A percentile compares a stretch with the other conserved stretches of the same genome.
Evolutionary conservation across 2,888 invertebrate species (phyloP).

Genomic region (Cheilosia grossa): DNA sequence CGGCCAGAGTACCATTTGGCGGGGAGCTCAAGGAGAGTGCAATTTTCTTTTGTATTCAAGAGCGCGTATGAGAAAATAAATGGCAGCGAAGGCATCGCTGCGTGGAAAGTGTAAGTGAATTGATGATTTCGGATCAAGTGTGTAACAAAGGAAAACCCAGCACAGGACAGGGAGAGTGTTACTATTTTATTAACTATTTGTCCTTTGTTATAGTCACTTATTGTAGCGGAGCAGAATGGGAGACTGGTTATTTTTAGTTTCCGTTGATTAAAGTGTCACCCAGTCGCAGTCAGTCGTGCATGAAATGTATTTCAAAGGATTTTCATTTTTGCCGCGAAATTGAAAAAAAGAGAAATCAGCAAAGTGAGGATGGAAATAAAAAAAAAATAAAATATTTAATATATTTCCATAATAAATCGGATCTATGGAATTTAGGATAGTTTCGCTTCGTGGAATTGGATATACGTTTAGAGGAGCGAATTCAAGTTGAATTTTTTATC

Average conservation of each 20-base stretch:
- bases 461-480: too few species aligned
- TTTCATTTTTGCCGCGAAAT: conserved; percentile 1
- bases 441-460: too few species aligned
- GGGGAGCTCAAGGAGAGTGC: conserved; percentile 12
- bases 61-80: conserved; percentile 42
- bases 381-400: background rate
- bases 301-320: conserved; percentile 23
- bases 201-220: conserved; percentile 44
- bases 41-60: conserved; percentile 49
- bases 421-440: too few species aligned
- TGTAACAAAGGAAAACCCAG: conserved; percentile 35
- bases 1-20: conserved; percentile 29
- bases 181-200: conserved; percentile 63
- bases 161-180: conserved; percentile 22
- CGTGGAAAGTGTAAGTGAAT: conserved; percentile 65
- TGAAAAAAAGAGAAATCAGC: background rate
- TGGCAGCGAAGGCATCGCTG: conserved; percentile 38
- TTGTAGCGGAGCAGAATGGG: conserved; percentile 9
- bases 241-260: conserved; percentile 41
- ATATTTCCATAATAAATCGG: too few species aligned
- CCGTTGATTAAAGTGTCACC: conserved; percentile 68
- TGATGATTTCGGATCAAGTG: conserved; percentile 52
- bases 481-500: too few species aligned
- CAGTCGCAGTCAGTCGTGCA: conserved; percentile 38
- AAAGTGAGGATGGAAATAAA: background rate